Base-by-base conservation (phyloP, 2,113 vertebrate species). In the Athene cunicularia region DNA sequence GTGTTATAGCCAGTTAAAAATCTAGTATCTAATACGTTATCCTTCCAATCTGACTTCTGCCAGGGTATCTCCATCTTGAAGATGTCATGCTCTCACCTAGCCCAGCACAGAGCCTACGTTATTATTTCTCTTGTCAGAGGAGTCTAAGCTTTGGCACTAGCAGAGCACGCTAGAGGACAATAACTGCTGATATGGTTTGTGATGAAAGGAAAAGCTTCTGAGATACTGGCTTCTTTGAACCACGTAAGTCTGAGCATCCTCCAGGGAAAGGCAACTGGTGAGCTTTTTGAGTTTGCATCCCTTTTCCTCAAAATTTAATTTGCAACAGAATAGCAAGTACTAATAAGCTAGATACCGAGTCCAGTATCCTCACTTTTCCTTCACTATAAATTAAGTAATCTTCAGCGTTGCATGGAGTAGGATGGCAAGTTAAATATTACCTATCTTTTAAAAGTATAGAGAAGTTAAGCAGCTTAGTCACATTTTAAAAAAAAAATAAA, bases 361-460 rank as follows among this genome's bases (percentile, higher is more conserved):
- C 49, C 83, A 7, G 35, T 22, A 13, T 30, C 7, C 62, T 32
- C 64, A 5, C 26, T 14, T 26, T 3, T 74, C 72, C 75, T 28
- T 33, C 24, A 0, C 22, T 14, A 3, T 0, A 20, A 15, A 56
- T 24, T 7, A 11, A 30, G 17, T 37, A 16, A 68, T 39, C 53
- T 26, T 30, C 50, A 43, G 58, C 4, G 19, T 26, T 43, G n/a
- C 4, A 10, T 8, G 20, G 53, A n/a, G 24, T 9, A 33, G 59
- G 45, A 81, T 33, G 37, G 6, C 2, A 45, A 50, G 21, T 9
- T 45, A 33, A 70, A 20, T 4, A 20, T 30, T 18, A 33, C 11
- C 32, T 43, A 9, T 14, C 59, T 4, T 21, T 12, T 4, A 2
- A 0, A 18, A 43, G 11, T 0, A 17, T 4, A 32, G 39, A 32